Evolutionary conservation across 2,113 vertebrate genomes (phyloP).

Genomic region (Scopus umbretta): DNA sequence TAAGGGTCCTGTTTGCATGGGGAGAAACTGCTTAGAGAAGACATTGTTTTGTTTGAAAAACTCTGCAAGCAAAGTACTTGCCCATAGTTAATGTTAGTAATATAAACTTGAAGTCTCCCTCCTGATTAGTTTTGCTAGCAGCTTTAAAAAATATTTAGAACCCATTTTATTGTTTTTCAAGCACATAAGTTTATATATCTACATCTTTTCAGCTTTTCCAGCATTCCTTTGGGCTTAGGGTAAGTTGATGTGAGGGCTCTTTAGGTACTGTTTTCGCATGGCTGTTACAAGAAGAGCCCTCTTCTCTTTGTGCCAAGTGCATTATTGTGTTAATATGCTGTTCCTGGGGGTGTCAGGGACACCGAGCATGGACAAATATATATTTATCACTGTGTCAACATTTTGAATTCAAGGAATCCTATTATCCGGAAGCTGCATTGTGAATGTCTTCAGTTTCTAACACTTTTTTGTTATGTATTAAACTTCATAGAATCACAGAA

Average conservation of each 20-base stretch:
- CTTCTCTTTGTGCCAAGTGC: background rate
- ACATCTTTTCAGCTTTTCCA: background rate
- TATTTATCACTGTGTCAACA: background rate
- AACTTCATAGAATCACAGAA: too few species aligned
- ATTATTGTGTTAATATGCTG: background rate
- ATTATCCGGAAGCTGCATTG: background rate
- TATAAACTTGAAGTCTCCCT: background rate
- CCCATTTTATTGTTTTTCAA: background rate
- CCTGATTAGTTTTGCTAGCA: background rate
- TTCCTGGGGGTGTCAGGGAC: background rate
- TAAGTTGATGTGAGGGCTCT: background rate
- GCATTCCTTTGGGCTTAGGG: background rate
- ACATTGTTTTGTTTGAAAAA: background rate
- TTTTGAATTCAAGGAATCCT: background rate
- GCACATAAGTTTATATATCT: background rate
- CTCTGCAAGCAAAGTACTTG: background rate
- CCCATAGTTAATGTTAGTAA: background rate
- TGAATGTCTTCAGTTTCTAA: background rate
- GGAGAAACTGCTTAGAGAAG: background rate
- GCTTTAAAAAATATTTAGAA: background rate
- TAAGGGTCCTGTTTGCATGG: background rate
- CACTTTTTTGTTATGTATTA: background rate
- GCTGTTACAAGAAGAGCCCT: background rate
- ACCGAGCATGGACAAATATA: background rate
- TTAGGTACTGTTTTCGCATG: background rate